Base-by-base conservation (phyloP, 2,113 vertebrate genomes). In the Zosterops lateralis region DNA sequence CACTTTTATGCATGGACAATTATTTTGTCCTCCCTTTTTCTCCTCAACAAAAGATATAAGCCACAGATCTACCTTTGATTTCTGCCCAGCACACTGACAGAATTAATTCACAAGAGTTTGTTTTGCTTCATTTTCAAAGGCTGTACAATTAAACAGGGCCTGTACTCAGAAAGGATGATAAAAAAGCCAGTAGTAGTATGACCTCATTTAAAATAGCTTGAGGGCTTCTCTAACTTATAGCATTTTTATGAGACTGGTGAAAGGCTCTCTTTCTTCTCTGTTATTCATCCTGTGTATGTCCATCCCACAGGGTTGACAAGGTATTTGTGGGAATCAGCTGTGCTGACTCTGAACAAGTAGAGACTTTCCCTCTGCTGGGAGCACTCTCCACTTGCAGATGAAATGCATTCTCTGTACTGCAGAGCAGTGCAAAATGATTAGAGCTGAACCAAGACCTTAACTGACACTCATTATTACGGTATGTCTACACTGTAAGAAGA, bases 351-450 rank as follows among this genome's bases (percentile, higher is more conserved):
- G 62, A 76, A 66, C 40, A 78, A 75, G 77, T 7, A 50, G 74
- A 92, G 70, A 95, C 78, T 56, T 95, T 95, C 60, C 87, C 84
- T 96, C 78, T 91, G 67, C 78, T 95, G 89, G 54, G 71, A 93
- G 67, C 58, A 85, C 44, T 91, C 84, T 89, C 74, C 66, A 29
- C 60, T 83, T 89, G 75, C 64, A 91, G 92, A 93, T 90, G 79
- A 96, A 94, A 93, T 81, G 40, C 72, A 71, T 84, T 92, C 4
- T 22, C 64, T 85, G 77, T 62, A 73, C 78, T 84, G 54, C 84
- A 88, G 71, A 92, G 74, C 74, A 85, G 72, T 53, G 75, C 64
- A 66, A 95, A 95, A 92, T 95, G 91, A 95, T 95, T 91, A 94
- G 81, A 91, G 81, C 54, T 83, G 77, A 95, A 95, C 87, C 84